A percentile compares a stretch with the other conserved stretches of the same genome.
Evolutionary conservation across 2,797 vertebrate species (phyloP).

Genomic region (Sebastes steindachneri): DNA sequence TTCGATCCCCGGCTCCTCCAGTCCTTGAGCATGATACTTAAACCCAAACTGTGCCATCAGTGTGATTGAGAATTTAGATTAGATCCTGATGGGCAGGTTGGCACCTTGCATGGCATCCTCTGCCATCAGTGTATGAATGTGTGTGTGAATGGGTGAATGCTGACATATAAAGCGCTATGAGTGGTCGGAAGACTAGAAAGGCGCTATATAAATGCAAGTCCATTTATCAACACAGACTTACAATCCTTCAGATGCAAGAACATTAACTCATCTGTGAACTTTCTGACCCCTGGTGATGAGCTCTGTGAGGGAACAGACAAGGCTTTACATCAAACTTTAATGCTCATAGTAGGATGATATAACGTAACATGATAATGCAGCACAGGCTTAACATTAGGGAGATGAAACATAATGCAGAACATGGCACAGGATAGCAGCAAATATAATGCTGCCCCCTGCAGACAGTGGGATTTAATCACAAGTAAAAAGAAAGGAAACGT

Average conservation of each 20-base stretch:
- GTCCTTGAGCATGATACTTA: no score
- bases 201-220: no score
- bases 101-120: no score
- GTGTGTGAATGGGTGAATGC: no score
- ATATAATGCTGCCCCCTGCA: constrained; percentile 2
- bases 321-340: constrained; percentile 12
- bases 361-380: accelerated
- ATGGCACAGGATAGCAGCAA: accelerated
- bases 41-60: no score
- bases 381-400: not conserved
- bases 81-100: no score
- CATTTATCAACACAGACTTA: not conserved
- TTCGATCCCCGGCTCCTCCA: no score
- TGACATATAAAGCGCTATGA: no score
- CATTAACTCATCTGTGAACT: not conserved
- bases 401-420: not conserved
- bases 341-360: not conserved
- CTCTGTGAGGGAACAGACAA: not conserved
- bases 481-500: not conserved
- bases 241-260: not conserved
- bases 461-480: not conserved
- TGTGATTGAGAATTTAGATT: no score
- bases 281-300: not conserved
- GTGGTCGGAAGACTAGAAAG: no score
- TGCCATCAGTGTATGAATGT: no score